Base-by-base conservation (phyloP, 53 echinoderm and acorn worm species). In the Hippasteria phrygiana region DNA sequence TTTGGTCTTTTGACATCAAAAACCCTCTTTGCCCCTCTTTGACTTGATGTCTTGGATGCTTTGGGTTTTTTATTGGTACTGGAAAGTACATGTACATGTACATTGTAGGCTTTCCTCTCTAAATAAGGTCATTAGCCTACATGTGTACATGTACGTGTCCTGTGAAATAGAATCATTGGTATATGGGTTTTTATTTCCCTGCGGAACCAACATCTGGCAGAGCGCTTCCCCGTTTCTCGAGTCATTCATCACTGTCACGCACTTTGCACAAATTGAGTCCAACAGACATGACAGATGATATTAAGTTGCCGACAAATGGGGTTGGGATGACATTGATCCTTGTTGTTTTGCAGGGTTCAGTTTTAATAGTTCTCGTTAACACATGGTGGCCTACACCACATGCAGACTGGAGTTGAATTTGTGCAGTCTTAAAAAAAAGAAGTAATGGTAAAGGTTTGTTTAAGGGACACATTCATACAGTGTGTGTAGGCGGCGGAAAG, bases 241-340 rank as follows among this genome's bases (percentile, higher is more conserved):
- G 31, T 76, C 53, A 36, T 53, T 76, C 76, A 76, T 76, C 76
- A 53, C 76, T 46, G 76, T 76, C 76, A 53, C 2, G 76, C 76
- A 76, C 4, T 50, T 76, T 29, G 29, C 59, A 50, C 76, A 47
- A 76, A 76, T 76, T 53, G 50, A 29, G 76, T 50, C n/a, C 76
- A 76, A 28, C 50, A 76, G n/a, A n/a, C n/a, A n/a, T n/a, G n/a
- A n/a, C n/a, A n/a, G 53, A 53, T 32, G 51, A 54, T 76, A 76
- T 76, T 53, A 76, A 53, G 51, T 76, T 76, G 28, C 76, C 17
- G 53, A 48, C 76, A 76, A 76, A 76, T 76, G 17, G 76, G 76
- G 32, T 14, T 13, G 32, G 33, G 76, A 76, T 51, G 76, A 76
- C 29, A 59, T 59, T 14, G 59, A 59, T 59, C 50, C 11, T 32